Percentiles rank a stretch among this genome's conserved stretches.
These are phyloP conservation scores for Sweltsa coloradensis DNA, from an alignment of 1,140 invertebrate genomes.

Conservation along the genomic window DNA sequence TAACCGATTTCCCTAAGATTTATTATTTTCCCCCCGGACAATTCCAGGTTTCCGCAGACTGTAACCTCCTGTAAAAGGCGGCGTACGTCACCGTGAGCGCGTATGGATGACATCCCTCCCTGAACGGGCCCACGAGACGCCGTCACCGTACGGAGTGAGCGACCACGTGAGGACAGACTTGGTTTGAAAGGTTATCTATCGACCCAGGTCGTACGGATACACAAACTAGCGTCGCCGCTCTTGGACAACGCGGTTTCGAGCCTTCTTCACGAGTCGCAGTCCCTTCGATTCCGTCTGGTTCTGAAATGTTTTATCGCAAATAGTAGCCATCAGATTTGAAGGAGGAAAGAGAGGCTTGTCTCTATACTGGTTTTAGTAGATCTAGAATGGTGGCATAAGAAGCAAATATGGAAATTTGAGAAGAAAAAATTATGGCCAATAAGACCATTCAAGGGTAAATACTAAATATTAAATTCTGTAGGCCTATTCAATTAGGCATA, in stretches of 20 bases:
- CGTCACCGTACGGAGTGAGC: no score
- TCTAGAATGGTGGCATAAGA: no score
- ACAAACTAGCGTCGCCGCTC: conserved; percentile 43
- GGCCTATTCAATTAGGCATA: no score
- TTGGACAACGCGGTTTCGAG: conserved; percentile 44
- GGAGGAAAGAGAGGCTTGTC: no score
- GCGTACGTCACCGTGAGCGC: conserved; percentile 68
- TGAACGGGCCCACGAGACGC: conserved; percentile 78
- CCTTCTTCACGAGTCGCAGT: conserved; percentile 91
- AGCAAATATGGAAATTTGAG: no score
- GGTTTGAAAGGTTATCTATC: conserved; percentile 52
- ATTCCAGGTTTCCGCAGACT: neutral
- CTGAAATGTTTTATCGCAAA: no score
- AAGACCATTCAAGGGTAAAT: no score
- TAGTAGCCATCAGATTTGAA: no score
- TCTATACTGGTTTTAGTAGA: no score
- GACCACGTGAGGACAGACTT: no score
- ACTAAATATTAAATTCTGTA: no score
- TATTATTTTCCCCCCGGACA: neutral
- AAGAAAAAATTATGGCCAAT: no score
- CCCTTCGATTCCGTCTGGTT: conserved; percentile 93
- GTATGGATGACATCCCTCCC: conserved; percentile 70
- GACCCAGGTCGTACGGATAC: conserved; percentile 84
- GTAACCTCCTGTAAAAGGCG: neutral
- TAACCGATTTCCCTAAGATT: neutral